Evolutionary conservation across 2,113 vertebrate genomes (phyloP).

Genomic region (Mustela lutreola): DNA sequence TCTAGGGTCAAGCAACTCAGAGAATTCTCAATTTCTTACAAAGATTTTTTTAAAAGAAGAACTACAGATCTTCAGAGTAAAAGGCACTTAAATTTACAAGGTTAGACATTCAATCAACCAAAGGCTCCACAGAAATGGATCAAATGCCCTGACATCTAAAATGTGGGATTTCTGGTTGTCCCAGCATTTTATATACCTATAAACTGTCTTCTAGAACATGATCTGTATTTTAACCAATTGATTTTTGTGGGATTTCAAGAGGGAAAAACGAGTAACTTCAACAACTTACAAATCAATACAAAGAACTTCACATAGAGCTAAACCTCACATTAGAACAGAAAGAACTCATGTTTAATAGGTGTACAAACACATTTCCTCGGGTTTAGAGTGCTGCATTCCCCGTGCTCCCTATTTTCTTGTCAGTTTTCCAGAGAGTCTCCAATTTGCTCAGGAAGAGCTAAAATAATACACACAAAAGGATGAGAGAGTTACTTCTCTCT

Average conservation of each 20-base stretch:
- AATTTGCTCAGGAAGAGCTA: neutral
- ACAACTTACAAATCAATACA: neutral
- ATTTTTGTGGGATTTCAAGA: slow-evolving; percentile 30
- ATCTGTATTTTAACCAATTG: neutral
- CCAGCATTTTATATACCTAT: neutral
- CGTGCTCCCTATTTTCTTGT: neutral
- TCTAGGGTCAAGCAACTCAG: neutral
- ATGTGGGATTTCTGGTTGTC: neutral
- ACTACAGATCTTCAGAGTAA: neutral
- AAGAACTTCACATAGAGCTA: neutral
- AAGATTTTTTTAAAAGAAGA: slow-evolving; percentile 3
- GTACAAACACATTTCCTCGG: neutral
- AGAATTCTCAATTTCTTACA: neutral
- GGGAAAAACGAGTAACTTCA: neutral
- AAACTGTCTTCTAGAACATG: slow-evolving; percentile 51
- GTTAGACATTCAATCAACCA: neutral
- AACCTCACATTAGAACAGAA: neutral
- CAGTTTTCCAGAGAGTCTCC: neutral
- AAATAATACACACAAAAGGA: neutral
- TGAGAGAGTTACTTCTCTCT: neutral
- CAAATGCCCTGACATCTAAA: slow-evolving; percentile 13
- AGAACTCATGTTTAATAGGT: neutral
- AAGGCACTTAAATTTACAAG: slow-evolving; percentile 32
- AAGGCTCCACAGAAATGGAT: neutral
- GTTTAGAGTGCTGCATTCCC: fast-evolving